These are phyloP conservation scores for Cactoblastis cactorum DNA, from an alignment of 2,888 invertebrate species.

Conservation along the genomic window DNA sequence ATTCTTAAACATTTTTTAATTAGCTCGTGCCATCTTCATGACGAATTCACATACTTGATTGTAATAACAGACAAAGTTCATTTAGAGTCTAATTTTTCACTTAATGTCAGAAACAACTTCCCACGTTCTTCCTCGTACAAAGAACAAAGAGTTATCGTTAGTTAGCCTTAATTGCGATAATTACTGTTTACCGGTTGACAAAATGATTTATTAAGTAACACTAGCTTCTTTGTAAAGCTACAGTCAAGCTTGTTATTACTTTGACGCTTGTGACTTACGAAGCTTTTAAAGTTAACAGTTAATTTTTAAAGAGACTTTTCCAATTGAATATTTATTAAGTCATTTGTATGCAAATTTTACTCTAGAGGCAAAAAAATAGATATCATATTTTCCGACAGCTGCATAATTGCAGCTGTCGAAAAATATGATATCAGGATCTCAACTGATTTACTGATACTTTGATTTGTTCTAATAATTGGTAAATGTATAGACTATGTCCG, in stretches of 20 bases:
- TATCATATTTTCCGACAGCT: no score
- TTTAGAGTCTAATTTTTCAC: constrained; percentile 14
- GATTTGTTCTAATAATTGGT: no score
- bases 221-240: constrained; percentile 14
- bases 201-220: constrained; percentile 63
- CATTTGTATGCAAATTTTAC: no score
- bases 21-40: not conserved
- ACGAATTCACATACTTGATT: not conserved
- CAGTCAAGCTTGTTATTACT: constrained; percentile 10
- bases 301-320: no score
- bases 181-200: constrained; percentile 56
- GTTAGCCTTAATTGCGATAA: constrained; percentile 75
- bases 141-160: constrained; percentile 71
- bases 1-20: not conserved
- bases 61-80: not conserved
- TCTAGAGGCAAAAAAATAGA: no score
- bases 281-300: no score
- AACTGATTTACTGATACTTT: no score
- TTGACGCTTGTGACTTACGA: no score
- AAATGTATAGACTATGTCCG: no score
- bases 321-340: no score
- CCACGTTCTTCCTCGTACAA: constrained; percentile 50
- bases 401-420: no score
- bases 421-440: no score
- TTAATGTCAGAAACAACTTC: constrained; percentile 25